phyloP scores from a whole-genome alignment of 2,797 vertebrate species.

The Urocyon cinereoargenteus region DNA sequence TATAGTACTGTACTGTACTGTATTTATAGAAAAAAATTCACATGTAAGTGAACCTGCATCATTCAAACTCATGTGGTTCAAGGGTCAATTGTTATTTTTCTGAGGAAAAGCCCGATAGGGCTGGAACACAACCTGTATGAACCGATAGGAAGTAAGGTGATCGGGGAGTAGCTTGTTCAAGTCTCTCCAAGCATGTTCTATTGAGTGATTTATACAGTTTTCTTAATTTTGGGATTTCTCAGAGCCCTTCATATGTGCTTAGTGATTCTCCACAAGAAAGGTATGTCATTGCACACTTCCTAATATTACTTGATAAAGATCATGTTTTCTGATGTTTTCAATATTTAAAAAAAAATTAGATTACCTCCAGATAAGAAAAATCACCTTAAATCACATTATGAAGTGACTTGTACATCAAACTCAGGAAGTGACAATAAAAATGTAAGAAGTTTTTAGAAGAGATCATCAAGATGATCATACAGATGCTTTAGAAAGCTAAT shows the following conservation, averaged over 20 bases:
- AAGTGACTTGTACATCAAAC: background rate
- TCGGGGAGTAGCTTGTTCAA: background rate
- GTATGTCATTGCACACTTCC: background rate
- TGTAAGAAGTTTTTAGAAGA: background rate
- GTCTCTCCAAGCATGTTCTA: background rate
- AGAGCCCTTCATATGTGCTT: background rate
- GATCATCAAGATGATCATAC: no score
- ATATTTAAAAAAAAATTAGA: background rate
- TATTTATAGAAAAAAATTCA: background rate
- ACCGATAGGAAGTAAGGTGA: background rate
- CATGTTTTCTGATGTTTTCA: background rate
- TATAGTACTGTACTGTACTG: no score
- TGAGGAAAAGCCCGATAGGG: background rate
- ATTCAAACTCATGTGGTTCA: background rate
- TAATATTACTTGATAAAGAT: background rate
- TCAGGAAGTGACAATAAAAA: background rate
- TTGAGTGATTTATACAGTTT: rapidly evolving
- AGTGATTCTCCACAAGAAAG: background rate
- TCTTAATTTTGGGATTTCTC: background rate
- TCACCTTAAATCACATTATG: background rate
- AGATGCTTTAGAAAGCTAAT: conserved; percentile 10
- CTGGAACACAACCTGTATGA: background rate
- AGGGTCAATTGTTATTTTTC: background rate
- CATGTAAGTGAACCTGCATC: background rate
- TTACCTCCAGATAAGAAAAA: background rate